phyloP scores from a whole-genome alignment of 2,797 vertebrate species.

The Eutrigla gurnardus region DNA sequence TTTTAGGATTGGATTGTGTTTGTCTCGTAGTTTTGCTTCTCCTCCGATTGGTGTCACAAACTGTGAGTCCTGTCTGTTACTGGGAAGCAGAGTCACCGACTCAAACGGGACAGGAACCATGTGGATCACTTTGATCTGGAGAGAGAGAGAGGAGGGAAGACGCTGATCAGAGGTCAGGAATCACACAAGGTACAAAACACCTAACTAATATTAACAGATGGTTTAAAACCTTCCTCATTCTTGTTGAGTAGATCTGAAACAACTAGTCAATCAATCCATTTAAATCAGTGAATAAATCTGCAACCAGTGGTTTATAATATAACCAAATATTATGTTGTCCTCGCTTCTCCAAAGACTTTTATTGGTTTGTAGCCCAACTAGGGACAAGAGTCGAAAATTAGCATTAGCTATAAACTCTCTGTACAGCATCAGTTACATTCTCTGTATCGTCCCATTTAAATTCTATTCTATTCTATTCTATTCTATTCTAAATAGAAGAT shows the following conservation, averaged over 20 bases:
- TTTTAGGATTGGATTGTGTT: constrained; percentile 87
- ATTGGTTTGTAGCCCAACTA: background rate
- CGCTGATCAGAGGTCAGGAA: constrained; percentile 23
- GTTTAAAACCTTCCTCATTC: too few relatives aligned
- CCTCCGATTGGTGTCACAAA: constrained; percentile 91
- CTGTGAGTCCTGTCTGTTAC: constrained; percentile 92
- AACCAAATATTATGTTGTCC: background rate
- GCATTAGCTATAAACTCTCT: too few relatives aligned
- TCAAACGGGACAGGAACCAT: constrained; percentile 88
- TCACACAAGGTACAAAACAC: background rate
- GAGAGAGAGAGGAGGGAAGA: constrained; percentile 55
- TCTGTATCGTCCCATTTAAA: too few relatives aligned
- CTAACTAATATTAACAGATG: background rate
- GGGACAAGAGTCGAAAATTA: too few relatives aligned
- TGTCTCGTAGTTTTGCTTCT: constrained; percentile 89
- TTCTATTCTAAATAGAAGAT: background rate
- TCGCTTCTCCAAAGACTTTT: constrained; percentile 1
- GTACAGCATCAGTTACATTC: too few relatives aligned
- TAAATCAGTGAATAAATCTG: background rate
- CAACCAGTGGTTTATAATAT: constrained; percentile 1
- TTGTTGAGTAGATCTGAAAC: background rate
- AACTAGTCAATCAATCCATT: background rate
- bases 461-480: too few relatives aligned
- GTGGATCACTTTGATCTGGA: constrained; percentile 83
- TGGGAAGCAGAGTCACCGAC: constrained; percentile 91